phyloP scores from a whole-genome alignment of 2,797 vertebrate species.

The Tinamus major region DNA sequence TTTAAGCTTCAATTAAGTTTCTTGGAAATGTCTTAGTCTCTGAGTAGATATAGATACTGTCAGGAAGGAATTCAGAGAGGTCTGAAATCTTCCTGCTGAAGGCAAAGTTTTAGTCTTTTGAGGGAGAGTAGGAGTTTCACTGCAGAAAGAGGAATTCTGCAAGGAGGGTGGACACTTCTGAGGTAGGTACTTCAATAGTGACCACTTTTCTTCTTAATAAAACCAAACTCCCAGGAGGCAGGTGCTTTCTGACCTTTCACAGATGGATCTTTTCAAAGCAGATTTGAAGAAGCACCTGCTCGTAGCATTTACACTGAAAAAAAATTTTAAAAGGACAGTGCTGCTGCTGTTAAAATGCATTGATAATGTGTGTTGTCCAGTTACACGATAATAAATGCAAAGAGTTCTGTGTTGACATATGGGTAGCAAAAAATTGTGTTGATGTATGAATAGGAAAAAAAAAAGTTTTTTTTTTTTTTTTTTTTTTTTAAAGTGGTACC shows the following conservation, averaged over 20 bases:
- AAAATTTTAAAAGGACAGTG: constrained; percentile 12
- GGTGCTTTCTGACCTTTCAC: constrained; percentile 24
- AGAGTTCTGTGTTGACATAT: constrained; percentile 10
- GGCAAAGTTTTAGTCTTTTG: neutral
- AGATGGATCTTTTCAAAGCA: constrained; percentile 15
- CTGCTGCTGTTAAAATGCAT: constrained; percentile 44
- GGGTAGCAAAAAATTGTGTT: constrained; percentile 3
- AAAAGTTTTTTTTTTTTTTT: too few species aligned
- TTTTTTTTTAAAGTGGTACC: neutral
- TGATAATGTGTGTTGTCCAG: constrained; percentile 14
- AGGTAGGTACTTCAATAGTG: constrained; percentile 11
- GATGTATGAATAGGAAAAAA: constrained; percentile 12
- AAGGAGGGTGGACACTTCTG: constrained; percentile 9
- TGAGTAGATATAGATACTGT: neutral
- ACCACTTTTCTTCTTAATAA: constrained; percentile 1
- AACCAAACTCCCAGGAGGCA: constrained; percentile 6
- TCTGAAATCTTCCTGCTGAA: neutral
- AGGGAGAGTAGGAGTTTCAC: neutral
- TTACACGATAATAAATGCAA: constrained; percentile 34
- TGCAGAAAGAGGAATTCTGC: constrained; percentile 43
- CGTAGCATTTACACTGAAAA: constrained; percentile 1
- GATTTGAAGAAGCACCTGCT: constrained; percentile 51
- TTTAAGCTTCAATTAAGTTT: neutral
- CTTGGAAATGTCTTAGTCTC: neutral
- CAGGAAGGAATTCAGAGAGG: neutral